A percentile compares a stretch with the other conserved stretches of the same genome.
Evolutionary conservation across 2,113 vertebrate species (phyloP).

Genomic region (Anser cygnoides): DNA sequence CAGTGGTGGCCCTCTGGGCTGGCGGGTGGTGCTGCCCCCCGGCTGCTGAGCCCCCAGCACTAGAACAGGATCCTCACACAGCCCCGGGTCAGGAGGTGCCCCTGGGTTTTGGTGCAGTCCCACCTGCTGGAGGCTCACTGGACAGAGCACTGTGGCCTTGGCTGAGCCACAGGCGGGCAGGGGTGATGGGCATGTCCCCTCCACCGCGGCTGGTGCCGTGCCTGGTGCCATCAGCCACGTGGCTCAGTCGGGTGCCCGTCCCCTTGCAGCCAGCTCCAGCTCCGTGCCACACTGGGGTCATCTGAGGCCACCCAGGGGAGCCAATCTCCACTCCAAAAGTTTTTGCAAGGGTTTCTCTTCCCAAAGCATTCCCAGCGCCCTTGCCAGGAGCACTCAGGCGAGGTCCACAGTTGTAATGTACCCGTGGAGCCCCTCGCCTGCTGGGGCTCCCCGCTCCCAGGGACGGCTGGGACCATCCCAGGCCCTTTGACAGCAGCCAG

Average conservation of each 20-base stretch:
- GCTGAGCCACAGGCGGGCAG: not conserved
- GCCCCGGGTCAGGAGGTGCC: not conserved
- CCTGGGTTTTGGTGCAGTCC: not conserved
- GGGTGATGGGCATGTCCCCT: not conserved
- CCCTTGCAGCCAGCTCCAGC: not conserved
- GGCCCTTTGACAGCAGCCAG: not conserved
- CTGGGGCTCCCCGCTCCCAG: not conserved
- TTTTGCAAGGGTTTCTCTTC: not conserved
- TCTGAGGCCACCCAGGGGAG: not conserved
- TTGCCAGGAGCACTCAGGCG: not conserved
- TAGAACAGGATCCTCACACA: not conserved
- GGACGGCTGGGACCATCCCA: not conserved
- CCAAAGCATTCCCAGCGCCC: not conserved
- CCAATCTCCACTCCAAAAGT: not conserved
- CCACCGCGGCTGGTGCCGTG: not conserved
- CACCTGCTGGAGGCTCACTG: rapidly evolving
- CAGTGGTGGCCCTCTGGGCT: not conserved
- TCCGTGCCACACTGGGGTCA: not conserved
- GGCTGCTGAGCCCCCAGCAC: rapidly evolving
- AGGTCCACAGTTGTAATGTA: not conserved
- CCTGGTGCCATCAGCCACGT: not conserved
- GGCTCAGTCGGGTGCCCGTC: too few relatives aligned
- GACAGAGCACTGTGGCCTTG: rapidly evolving
- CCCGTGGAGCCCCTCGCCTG: not conserved
- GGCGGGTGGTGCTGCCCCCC: not conserved